Base-by-base conservation (phyloP, 2,797 vertebrate genomes). In the Borostomias antarcticus region DNA sequence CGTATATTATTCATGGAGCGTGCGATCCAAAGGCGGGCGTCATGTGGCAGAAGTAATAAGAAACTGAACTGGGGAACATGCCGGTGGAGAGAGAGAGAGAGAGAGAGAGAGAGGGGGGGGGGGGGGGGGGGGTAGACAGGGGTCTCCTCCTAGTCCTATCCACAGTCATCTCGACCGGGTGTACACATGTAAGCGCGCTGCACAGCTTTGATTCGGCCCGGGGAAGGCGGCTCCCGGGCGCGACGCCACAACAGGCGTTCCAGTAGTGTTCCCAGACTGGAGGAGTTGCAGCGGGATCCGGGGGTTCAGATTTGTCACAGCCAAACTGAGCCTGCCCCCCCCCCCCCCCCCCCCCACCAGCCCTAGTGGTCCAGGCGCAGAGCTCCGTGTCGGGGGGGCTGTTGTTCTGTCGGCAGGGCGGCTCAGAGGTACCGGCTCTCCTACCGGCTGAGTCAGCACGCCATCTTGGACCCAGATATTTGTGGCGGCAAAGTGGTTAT, bases 1-100 rank as follows among this genome's bases (percentile, higher is more conserved):
- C 84, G 79, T 93, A 89, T 93, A 92, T 93, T 92, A 93, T 93
- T 93, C 89, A 93, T 93, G 88, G 88, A 74, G 76, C 73, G 86
- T 83, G 86, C 84, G 79, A 89, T 86, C 81, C 90, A 78, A 87
- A 85, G 4, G 88, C 77, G 77, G 77, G 85, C 90, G 84, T 88
- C 87, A 87, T 84, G 89, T 90, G 89, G 88, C 90, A 91, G 87
- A 83, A 90, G 89, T 91, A 93, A 93, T 91, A 91, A 92, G 89
- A 89, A 79, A 73, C 86, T 82, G 87, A 87, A 86, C 81, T 76
- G 82, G 85, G 72, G 61, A 70, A 29, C n/a, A 25, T 2, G 21
- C n/a, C 2, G 48, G 48, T 19, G 19, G n/a, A 68, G 67, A 69
- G 52, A 37, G 54, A 53, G 58, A 9, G 4, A 21, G 43, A n/a